Evolutionary conservation across 2,888 invertebrate genomes (phyloP).

Genomic region (Melinaea marsaeus): DNA sequence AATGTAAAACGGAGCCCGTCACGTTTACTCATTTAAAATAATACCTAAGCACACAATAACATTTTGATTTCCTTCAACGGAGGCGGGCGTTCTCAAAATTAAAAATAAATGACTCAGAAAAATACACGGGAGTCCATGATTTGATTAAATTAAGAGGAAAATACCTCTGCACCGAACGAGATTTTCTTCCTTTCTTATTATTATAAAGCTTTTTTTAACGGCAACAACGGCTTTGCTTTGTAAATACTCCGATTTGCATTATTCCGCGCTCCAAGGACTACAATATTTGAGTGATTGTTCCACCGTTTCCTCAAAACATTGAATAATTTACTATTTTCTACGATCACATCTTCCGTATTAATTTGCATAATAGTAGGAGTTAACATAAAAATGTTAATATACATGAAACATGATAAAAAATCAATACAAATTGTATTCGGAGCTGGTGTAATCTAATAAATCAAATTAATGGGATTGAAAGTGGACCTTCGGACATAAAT

Average conservation of each 20-base stretch:
- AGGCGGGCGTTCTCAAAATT: slow-evolving; percentile 46
- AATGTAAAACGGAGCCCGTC: slow-evolving; percentile 20
- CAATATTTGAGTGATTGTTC: slow-evolving; percentile 50
- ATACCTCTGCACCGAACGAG: slow-evolving; percentile 51
- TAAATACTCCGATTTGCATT: slow-evolving; percentile 69
- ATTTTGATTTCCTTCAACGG: slow-evolving; percentile 7
- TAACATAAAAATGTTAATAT: neutral
- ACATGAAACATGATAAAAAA: neutral
- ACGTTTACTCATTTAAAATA: slow-evolving; percentile 34
- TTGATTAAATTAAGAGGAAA: slow-evolving; percentile 73
- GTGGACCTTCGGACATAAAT: slow-evolving; percentile 28
- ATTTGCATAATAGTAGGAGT: neutral
- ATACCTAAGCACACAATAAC: slow-evolving; percentile 28
- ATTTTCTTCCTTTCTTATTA: slow-evolving; percentile 50
- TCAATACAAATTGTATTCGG: neutral
- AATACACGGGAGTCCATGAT: slow-evolving; percentile 61
- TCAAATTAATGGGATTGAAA: slow-evolving; percentile 31
- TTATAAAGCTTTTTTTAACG: slow-evolving; percentile 61
- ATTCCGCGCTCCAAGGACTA: slow-evolving; percentile 46
- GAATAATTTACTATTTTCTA: slow-evolving; percentile 1
- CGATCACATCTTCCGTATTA: slow-evolving; percentile 1
- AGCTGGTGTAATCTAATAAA: slow-evolving; percentile 10
- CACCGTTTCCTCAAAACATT: slow-evolving; percentile 3
- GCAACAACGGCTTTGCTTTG: slow-evolving; percentile 57
- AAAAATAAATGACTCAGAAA: slow-evolving; percentile 72